phyloP scores from a whole-genome alignment of 2,888 invertebrate genomes.

The Dione vanillae region DNA sequence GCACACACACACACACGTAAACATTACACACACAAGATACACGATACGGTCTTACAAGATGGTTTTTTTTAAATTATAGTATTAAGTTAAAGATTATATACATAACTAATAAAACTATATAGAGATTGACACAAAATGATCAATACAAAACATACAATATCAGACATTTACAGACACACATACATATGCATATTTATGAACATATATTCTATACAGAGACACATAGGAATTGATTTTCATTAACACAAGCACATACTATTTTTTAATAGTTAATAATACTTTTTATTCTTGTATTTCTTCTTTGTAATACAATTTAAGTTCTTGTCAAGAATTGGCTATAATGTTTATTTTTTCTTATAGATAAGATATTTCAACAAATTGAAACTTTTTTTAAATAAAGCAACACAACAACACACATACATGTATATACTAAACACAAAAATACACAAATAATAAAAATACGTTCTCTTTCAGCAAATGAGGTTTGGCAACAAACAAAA shows the following conservation, averaged over 20 bases:
- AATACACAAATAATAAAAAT: constrained; percentile 51
- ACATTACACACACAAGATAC: too few species aligned
- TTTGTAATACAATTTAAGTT: not conserved
- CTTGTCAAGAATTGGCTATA: not conserved
- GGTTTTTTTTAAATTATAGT: too few species aligned
- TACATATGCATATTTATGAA: not conserved
- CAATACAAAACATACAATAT: not conserved
- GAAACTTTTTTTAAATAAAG: not conserved
- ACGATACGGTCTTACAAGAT: too few species aligned
- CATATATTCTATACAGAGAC: not conserved
- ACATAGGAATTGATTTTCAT: too few species aligned
- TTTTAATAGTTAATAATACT: too few species aligned
- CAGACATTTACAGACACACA: not conserved
- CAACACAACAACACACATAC: not conserved
- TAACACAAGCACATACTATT: too few species aligned
- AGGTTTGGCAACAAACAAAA: constrained; percentile 57
- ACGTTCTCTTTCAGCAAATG: constrained; percentile 62
- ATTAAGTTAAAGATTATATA: too few species aligned
- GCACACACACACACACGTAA: not conserved
- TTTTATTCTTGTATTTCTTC: too few species aligned
- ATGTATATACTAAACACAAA: too few species aligned
- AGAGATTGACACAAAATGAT: too few species aligned
- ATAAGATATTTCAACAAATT: not conserved
- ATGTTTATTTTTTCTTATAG: not conserved
- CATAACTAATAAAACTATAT: too few species aligned